Conservation (phyloP, 2,797 vertebrate species). For the Gobio occitaniae region DNA sequence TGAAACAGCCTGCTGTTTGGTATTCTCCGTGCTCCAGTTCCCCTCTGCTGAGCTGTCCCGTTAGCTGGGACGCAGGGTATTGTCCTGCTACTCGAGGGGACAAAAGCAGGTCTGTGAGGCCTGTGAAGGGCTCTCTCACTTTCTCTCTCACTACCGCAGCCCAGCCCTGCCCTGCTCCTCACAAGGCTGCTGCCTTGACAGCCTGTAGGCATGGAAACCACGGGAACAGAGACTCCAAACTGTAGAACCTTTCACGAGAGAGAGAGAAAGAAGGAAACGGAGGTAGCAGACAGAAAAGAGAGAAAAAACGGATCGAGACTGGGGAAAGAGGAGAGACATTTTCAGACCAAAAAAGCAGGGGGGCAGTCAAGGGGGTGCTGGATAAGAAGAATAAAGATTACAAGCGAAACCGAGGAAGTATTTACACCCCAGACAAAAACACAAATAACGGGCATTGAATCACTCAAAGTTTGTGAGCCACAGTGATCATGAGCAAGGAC, state of each 20-base stretch:
- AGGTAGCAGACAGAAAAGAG: conserved; percentile 55
- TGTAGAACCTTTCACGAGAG: conserved; percentile 61
- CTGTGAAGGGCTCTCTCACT: conserved; percentile 74
- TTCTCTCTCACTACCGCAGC: conserved; percentile 61
- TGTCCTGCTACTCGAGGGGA: conserved; percentile 78
- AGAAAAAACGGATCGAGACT: conserved; percentile 11
- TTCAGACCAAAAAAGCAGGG: conserved; percentile 44
- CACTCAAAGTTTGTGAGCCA: conserved; percentile 30
- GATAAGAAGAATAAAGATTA: conserved; percentile 30
- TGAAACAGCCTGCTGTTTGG: conserved; percentile 81
- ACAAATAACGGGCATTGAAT: conserved; percentile 46
- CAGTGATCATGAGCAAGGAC: conserved; percentile 24
- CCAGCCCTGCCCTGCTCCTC: conserved; percentile 67
- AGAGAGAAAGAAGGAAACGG: conserved; percentile 44
- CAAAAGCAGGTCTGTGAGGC: conserved; percentile 82
- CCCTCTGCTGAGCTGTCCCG: conserved; percentile 81
- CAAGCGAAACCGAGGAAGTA: conserved; percentile 53
- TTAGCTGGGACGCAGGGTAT: conserved; percentile 80
- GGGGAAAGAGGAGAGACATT: conserved; percentile 54
- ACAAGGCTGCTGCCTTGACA: conserved; percentile 63
- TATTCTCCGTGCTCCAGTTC: conserved; percentile 79
- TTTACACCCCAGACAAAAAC: conserved; percentile 52
- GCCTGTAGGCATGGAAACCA: conserved; percentile 74
- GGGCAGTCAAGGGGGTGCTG: conserved; percentile 47
- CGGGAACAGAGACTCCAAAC: conserved; percentile 64